Base-by-base conservation (phyloP, 30 jellyfish, hydroid and myxozoan genomes). In the Aurelia aurita complex sp. Pacific region DNA sequence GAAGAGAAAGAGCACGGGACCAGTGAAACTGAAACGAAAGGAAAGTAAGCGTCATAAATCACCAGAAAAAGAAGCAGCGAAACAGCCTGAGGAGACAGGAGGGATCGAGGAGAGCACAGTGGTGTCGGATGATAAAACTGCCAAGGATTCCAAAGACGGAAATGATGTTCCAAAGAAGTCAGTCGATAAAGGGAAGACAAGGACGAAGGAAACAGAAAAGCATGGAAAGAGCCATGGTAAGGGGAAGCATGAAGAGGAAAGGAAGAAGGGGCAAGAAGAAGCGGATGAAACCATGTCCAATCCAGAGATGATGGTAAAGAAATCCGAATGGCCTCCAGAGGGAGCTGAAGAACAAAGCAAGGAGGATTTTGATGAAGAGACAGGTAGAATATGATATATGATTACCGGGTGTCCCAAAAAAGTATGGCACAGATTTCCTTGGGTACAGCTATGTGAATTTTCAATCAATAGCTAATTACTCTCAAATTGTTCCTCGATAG, bases 21-120 rank as follows among this genome's bases (percentile, higher is more conserved):
- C 92, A 3, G 92, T 83, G 46, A 83, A 71, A 81, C 73, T 83
- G 61, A 83, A 83, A 46, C 59, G 92, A 64, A 83, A 83, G 46
- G 92, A 70, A 40, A 57, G 79, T 18, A 65, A 67, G 23, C 84
- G 63, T 17, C 81, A 53, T 23, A 83, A 61, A 35, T 83, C 92
- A 19, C 92, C 92, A 11, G 83, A 81, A 43, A 29, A 19, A 82
- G 55, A 46, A 52, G 34, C 74, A 81, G 90, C 46, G 34, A 70
- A 46, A 68, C 46, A 13, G 19, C 17, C 19, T n/a, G 51, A 32
- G 52, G 18, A 32, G 19, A 68, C 10, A 2, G 62, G 18, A 19
- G 43, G 46, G 32, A 23, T n/a, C 0, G 78, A 68, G 17, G 55
- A 68, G 62, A 15, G 11, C 18, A 10, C 51, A 15, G 78, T 35